A percentile compares a stretch with the other conserved stretches of the same genome.
These are phyloP conservation scores for Danionella dracula DNA, from an alignment of 2,797 vertebrate species.

Conservation along the genomic window DNA sequence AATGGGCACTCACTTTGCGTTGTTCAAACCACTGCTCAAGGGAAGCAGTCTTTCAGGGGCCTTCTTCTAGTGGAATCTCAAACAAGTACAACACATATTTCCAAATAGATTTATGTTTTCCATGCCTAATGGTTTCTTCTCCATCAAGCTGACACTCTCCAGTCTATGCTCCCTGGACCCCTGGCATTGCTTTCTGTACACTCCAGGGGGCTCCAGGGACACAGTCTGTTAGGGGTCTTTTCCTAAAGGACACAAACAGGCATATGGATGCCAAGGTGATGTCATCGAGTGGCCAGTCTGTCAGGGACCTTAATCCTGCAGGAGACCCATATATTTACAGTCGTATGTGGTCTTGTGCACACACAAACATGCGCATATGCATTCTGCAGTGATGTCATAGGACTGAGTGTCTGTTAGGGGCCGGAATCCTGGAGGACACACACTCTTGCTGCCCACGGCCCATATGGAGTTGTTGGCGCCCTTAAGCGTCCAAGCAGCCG, in stretches of 20 bases:
- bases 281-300: slow-evolving; percentile 48
- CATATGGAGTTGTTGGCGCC: slow-evolving; percentile 78
- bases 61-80: slow-evolving; percentile 36
- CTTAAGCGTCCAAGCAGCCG: slow-evolving; percentile 71
- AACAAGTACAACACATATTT: slow-evolving; percentile 26
- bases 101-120: slow-evolving; percentile 27
- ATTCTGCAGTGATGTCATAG: slow-evolving; percentile 36
- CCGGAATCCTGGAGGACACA: slow-evolving; percentile 50
- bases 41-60: slow-evolving; percentile 40
- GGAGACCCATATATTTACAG: slow-evolving; percentile 47
- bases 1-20: slow-evolving; percentile 36
- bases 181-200: slow-evolving; percentile 51
- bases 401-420: slow-evolving; percentile 48
- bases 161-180: slow-evolving; percentile 47
- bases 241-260: slow-evolving; percentile 38
- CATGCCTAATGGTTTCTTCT: slow-evolving; percentile 23
- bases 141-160: slow-evolving; percentile 42
- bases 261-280: slow-evolving; percentile 38
- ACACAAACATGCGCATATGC: slow-evolving; percentile 28
- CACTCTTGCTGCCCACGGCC: slow-evolving; percentile 50
- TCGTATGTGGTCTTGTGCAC: slow-evolving; percentile 29
- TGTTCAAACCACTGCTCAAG: too few species aligned
- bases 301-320: slow-evolving; percentile 54
- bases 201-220: slow-evolving; percentile 53
- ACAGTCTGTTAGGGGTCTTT: slow-evolving; percentile 51